Evolutionary conservation across 2,888 invertebrate genomes (phyloP), one percentile per base, ranked within the genome.

Genomic region (Chrysolina oricalcia): DNA sequence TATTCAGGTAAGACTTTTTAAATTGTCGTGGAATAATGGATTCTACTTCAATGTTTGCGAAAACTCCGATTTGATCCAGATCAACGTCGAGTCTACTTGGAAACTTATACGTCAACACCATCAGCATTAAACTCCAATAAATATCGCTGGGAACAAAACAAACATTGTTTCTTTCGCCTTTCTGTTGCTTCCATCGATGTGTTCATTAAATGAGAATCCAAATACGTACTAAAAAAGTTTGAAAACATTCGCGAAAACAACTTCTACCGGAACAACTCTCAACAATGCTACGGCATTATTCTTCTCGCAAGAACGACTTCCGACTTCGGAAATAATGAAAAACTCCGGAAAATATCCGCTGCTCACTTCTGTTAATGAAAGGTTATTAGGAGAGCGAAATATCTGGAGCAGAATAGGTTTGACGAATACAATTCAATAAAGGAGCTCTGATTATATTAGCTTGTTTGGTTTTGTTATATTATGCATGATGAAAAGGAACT

Each of bases 241-340:
- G 59, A 59, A 59, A 59, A 59, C 59, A 35, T 59, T 59, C 59
- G 23, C 59, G 59, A 35, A 59, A 59, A 35, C 56, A 59, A 59
- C 59, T 59, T 59, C 59, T 59, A 59, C 59, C 59, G 59, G 59
- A 59, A 59, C 59, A 59, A 59, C 59, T 59, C 59, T 59, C 59
- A 6, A 59, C 23, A 59, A 59, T 59, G 35, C 10, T 59, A 35
- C 59, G 27, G 59, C 59, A 59, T 59, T 59, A 59, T 59, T 59
- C 59, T 59, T 59, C 13, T 59, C 35, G 59, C 59, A 13, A 59
- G 59, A 53, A 53, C 27, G 27, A 59, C 59, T 59, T 59, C 17
- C 35, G 15, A 59, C 27, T n/a, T 59, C n/a, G n/a, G 53, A 17
- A 35, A 59, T 59, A 59, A 59, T 53, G 53, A 53, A 53, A 53